A percentile compares a stretch with the other conserved stretches of the same genome.
Evolutionary conservation across 2,888 invertebrate species (phyloP).

Genomic region (Luperina nickerlii): DNA sequence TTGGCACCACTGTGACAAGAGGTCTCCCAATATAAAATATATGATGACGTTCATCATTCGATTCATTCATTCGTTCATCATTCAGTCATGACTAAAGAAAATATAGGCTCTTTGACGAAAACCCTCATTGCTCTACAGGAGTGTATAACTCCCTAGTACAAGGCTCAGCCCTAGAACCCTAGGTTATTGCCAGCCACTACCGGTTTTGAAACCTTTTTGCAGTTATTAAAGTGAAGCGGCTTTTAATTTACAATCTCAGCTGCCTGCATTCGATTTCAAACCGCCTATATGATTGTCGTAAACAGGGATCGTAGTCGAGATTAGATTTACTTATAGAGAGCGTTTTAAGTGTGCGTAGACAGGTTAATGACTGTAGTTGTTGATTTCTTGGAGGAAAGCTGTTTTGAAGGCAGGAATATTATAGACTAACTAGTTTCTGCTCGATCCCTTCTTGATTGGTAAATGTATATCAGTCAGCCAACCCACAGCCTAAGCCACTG

Average conservation of each 20-base stretch:
- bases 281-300: slow-evolving; percentile 37
- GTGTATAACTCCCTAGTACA: background rate
- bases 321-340: slow-evolving; percentile 32
- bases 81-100: too few relatives aligned
- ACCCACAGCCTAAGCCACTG: too few relatives aligned
- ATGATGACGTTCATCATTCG: too few relatives aligned
- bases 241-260: slow-evolving; percentile 52
- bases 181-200: slow-evolving; percentile 53
- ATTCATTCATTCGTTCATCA: too few relatives aligned
- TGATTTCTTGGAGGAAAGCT: background rate
- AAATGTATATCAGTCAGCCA: too few relatives aligned
- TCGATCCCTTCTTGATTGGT: too few relatives aligned
- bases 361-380: background rate
- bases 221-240: slow-evolving; percentile 28
- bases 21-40: too few relatives aligned
- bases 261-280: slow-evolving; percentile 28
- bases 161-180: slow-evolving; percentile 50
- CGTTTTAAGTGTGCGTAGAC: background rate
- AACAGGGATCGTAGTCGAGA: slow-evolving; percentile 22
- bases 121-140: background rate
- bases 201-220: slow-evolving; percentile 53
- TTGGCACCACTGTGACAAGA: too few relatives aligned
- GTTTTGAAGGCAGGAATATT: background rate
- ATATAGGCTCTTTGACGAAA: too few relatives aligned
- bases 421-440: background rate